phyloP scores from a whole-genome alignment of 2,888 invertebrate species.

The Bursaphelenchus okinawaensis region DNA sequence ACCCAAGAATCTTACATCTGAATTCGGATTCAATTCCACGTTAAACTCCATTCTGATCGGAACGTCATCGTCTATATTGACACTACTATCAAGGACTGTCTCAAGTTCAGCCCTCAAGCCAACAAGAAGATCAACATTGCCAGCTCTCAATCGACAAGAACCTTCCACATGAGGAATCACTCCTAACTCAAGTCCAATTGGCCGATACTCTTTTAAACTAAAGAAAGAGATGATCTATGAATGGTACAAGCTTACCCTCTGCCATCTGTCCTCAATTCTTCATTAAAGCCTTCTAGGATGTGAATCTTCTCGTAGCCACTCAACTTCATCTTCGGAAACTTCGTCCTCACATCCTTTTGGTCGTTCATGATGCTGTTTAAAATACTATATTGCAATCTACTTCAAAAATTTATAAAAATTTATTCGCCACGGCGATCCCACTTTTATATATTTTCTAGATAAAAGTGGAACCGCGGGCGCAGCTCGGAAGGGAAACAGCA shows the following conservation, averaged over 20 bases:
- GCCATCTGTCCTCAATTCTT: constrained; percentile 5
- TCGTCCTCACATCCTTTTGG: constrained; percentile 6
- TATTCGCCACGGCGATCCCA: too few species aligned
- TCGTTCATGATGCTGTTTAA: constrained; percentile 12
- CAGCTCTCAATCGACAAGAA: constrained; percentile 6
- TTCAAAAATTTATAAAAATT: too few species aligned
- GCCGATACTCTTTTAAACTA: constrained; percentile 1
- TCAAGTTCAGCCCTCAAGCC: constrained; percentile 11
- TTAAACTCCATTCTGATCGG: constrained; percentile 7
- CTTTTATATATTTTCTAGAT: background rate
- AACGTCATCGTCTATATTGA: background rate
- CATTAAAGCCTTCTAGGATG: constrained; percentile 12
- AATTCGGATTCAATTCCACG: constrained; percentile 2
- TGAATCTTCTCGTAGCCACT: constrained; percentile 9
- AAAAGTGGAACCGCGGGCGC: too few species aligned
- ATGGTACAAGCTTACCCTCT: constrained; percentile 3
- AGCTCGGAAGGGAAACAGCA: background rate
- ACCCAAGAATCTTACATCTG: constrained; percentile 3
- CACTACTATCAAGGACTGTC: background rate
- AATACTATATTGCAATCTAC: too few species aligned
- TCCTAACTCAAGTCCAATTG: constrained; percentile 6
- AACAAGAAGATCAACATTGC: constrained; percentile 7
- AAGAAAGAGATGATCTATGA: background rate
- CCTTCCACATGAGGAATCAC: constrained; percentile 7
- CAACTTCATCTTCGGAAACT: background rate